Evolutionary conservation across 2,797 vertebrate genomes (phyloP).

Genomic region (Sciurus vulgaris): DNA sequence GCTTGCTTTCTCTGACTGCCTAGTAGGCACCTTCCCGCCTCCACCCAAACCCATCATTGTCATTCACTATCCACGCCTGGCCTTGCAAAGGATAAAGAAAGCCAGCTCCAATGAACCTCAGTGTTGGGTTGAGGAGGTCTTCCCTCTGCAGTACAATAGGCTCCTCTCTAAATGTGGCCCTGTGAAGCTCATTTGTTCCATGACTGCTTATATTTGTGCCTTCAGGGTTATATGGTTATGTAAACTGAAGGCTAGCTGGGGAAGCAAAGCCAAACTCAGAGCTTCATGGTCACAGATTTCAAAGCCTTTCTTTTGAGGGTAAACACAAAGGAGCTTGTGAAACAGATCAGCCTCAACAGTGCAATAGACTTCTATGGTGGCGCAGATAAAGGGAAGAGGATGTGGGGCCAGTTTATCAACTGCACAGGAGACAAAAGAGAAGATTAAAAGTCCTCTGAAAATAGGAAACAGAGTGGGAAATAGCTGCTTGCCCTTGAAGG

Average conservation of each 20-base stretch:
- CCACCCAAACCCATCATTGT: neutral
- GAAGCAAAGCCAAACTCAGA: slow-evolving; percentile 55
- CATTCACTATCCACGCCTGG: neutral
- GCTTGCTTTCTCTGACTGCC: neutral
- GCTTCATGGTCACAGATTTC: slow-evolving; percentile 83
- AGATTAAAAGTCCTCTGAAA: neutral
- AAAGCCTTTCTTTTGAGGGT: slow-evolving; percentile 80
- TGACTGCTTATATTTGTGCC: neutral
- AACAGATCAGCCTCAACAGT: slow-evolving; percentile 31
- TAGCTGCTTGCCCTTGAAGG: neutral
- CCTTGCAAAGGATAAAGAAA: slow-evolving; percentile 71
- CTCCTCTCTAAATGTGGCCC: neutral
- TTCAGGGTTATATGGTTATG: slow-evolving; percentile 68
- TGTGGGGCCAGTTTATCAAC: slow-evolving; percentile 21
- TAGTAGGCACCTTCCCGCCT: neutral
- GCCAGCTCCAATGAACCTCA: neutral
- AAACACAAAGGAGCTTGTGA: slow-evolving; percentile 78
- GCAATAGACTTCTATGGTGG: slow-evolving; percentile 56
- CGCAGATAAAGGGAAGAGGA: slow-evolving; percentile 73
- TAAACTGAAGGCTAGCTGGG: slow-evolving; percentile 62
- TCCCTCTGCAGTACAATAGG: slow-evolving; percentile 62
- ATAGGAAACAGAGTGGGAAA: slow-evolving; percentile 65
- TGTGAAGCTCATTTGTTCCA: neutral
- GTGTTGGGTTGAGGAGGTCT: slow-evolving; percentile 63
- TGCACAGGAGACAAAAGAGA: slow-evolving; percentile 59